Conservation (phyloP, 37 sponge, comb jelly and placozoan species). For the Tethya wilhelma region DNA sequence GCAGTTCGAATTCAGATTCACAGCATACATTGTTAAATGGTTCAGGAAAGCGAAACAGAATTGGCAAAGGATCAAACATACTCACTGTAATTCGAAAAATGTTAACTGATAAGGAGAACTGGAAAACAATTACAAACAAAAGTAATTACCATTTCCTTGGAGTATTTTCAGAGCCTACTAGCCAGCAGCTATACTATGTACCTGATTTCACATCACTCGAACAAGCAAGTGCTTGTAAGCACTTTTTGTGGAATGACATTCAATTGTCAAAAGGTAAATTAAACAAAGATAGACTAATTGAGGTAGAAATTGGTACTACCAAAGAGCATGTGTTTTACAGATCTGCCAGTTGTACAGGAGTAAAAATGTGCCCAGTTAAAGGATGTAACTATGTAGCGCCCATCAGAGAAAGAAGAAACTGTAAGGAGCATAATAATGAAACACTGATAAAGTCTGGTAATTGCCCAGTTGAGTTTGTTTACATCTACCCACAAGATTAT, state of each 20-base stretch:
- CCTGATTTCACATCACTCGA: not conserved
- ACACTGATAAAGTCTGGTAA: not conserved
- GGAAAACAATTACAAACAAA: constrained; percentile 14
- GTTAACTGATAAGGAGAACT: constrained; percentile 1
- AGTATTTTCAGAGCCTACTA: not conserved
- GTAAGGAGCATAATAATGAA: not conserved
- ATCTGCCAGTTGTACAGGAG: not conserved
- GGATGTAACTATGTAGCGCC: not conserved
- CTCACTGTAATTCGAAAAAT: not conserved
- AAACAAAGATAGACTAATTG: not conserved
- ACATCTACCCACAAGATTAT: not conserved
- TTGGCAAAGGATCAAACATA: constrained; percentile 18
- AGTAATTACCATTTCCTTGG: constrained; percentile 15
- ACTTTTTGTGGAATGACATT: not conserved
- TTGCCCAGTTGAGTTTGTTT: constrained; percentile 14
- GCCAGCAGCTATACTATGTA: not conserved
- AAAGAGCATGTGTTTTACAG: not conserved
- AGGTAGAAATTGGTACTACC: not conserved
- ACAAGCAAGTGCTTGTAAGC: not conserved
- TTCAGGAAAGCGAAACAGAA: not conserved
- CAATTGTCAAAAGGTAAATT: not conserved
- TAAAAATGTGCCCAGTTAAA: constrained; percentile 2
- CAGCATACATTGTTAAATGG: too few relatives aligned
- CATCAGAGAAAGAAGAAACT: not conserved
- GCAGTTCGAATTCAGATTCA: too few relatives aligned